Base-by-base conservation (phyloP, 2,113 vertebrate species). In the Phocoena phocoena region DNA sequence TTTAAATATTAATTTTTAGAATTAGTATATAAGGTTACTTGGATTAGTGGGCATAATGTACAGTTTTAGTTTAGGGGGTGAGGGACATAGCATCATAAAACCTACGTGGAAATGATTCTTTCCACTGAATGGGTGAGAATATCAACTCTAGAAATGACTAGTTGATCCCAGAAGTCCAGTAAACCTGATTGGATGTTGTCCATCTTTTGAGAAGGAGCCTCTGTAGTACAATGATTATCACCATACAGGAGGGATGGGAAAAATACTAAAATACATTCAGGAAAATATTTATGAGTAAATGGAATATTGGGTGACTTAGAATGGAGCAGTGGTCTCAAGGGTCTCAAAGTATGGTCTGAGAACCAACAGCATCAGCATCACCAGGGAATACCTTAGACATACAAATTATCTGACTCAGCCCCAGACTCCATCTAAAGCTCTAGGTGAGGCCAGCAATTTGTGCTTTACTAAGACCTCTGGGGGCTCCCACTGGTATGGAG, bases 401-500 rank as follows among this genome's bases (percentile, higher is more conserved):
- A 70, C 77, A 89, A 89, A 62, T 79, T 33, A 62, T 68, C 2
- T 1, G 13, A 70, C 31, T 87, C 50, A 93, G 36, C 12, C 31
- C 33, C 58, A 74, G 44, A 31, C 31, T 58, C 47, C 47, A 38
- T 74, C 25, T 74, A 47, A 92, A 73, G 36, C 10, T 47, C 67
- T 71, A 31, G 17, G 2, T 84, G 44, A 82, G 4, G 11, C 12
- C 41, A 90, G 28, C 28, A 36, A 70, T 70, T n/a, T 63, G 63
- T 85, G 80, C 71, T 65, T 85, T 96, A 79, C n/a, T 28, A 79
- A 79, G 90, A 36, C 47, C 65, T 92, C 67, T 67, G 25, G 91
- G 38, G 33, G 3, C 47, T 79, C 62, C 21, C 41, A 79, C 21
- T 79, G 41, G n/a, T 70, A n/a, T 55, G 38, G 47, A 88, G 25